phyloP scores from a whole-genome alignment of 2,888 invertebrate species.

The Xylota segnis region DNA sequence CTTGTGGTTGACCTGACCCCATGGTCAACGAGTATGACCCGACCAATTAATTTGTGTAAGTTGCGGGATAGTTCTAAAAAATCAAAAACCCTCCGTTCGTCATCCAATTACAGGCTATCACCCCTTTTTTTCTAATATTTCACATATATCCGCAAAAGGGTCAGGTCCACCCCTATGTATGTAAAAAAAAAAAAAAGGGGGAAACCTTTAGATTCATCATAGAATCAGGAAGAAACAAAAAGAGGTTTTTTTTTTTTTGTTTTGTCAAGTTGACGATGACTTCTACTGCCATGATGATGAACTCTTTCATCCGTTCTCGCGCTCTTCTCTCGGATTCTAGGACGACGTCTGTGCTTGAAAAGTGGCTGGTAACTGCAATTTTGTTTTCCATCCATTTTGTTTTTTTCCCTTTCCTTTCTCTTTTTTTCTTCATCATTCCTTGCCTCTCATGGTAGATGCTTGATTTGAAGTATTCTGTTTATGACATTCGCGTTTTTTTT shows the following conservation, averaged over 20 bases:
- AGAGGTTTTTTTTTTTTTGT: not conserved
- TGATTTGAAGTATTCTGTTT: slow-evolving; percentile 74
- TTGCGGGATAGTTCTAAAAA: slow-evolving; percentile 71
- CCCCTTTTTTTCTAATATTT: slow-evolving; percentile 45
- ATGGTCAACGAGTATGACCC: slow-evolving; percentile 69
- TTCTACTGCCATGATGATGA: slow-evolving; percentile 59
- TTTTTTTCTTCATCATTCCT: slow-evolving; percentile 6
- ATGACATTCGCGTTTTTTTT: slow-evolving; percentile 65
- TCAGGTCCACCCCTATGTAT: slow-evolving; percentile 48
- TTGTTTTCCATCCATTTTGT: slow-evolving; percentile 64
- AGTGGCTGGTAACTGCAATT: slow-evolving; percentile 75
- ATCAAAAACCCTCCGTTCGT: slow-evolving; percentile 28
- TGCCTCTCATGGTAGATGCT: slow-evolving; percentile 52
- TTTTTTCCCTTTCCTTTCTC: slow-evolving; percentile 21
- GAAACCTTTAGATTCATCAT: slow-evolving; percentile 53
- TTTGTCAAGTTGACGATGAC: slow-evolving; percentile 59
- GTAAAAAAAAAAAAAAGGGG: slow-evolving; percentile 33
- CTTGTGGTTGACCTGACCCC: slow-evolving; percentile 56
- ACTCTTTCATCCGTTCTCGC: slow-evolving; percentile 54
- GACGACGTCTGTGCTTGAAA: slow-evolving; percentile 71
- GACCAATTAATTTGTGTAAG: slow-evolving; percentile 66
- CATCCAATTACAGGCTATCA: slow-evolving; percentile 70
- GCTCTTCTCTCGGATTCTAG: slow-evolving; percentile 40
- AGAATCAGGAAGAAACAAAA: slow-evolving; percentile 50
- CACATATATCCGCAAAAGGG: slow-evolving; percentile 41